phyloP scores from a whole-genome alignment of 2,888 invertebrate species.

The Dichetophora obliterata region DNA sequence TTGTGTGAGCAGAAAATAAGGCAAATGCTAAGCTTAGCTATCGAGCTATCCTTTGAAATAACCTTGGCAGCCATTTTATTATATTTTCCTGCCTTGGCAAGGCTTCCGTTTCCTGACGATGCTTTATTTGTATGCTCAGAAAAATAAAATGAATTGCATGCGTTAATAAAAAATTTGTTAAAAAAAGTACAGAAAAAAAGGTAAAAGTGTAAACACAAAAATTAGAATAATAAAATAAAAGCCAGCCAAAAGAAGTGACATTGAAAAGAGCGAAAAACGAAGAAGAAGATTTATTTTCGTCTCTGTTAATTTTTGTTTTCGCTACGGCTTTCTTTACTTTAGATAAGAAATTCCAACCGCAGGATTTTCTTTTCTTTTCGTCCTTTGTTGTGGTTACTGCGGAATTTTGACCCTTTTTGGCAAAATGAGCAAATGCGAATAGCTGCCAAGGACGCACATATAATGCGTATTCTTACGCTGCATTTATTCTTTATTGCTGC shows the following conservation, averaged over 20 bases:
- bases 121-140: background rate
- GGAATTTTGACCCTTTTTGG: background rate
- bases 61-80: background rate
- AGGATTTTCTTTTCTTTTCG: background rate
- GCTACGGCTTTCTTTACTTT: background rate
- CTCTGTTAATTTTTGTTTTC: background rate
- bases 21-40: too few species aligned
- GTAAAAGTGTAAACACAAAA: background rate
- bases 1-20: background rate
- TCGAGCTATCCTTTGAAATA: too few species aligned
- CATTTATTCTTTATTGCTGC: too few species aligned
- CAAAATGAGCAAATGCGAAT: too few species aligned
- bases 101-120: background rate
- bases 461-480: too few species aligned
- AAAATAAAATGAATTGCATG: background rate
- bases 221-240: conserved; percentile 1
- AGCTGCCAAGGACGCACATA: too few species aligned
- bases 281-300: background rate
- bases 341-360: background rate
- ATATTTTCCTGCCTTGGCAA: background rate
- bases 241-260: background rate
- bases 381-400: background rate
- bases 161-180: background rate
- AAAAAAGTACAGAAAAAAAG: background rate
- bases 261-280: background rate